Base-by-base conservation (phyloP, 1,140 invertebrate genomes). In the Brachionus sp. region DNA sequence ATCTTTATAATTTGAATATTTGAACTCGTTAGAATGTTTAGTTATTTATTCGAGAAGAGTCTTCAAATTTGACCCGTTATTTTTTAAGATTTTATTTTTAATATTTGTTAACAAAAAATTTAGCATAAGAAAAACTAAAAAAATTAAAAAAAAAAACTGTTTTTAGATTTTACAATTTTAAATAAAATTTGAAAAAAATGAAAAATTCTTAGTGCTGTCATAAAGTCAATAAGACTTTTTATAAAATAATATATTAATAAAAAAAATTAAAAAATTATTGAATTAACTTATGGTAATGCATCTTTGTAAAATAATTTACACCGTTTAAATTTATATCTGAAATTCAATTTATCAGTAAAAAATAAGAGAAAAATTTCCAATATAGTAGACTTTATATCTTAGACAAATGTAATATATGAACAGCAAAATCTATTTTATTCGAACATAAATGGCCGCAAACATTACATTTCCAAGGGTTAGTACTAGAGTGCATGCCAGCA, bases 401-500 rank as follows among this genome's bases (percentile, higher is more conserved):
- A 12, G 77, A 62, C 33, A 80, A 80, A 33, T 80, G 77, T n/a
- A 80, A 25, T 23, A 80, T 80, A 44, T 80, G 77, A 12, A 80
- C 77, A 25, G 77, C 77, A 44, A 80, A 80, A 23, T 80, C 77
- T n/a, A 80, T 66, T 44, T 66, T 57, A 35, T 80, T 80, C 29
- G 77, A 37, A 35, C 77, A 80, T 33, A 42, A 23, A 64, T 80
- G 77, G 19, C 77, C 77, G 13, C 77, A 80, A 3, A 80, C 77
- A 80, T 44, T 80, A 62, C 77, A 80, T 25, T 80, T 57, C 77
- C 77, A 80, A 13, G 77, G 77, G 33, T 80, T 80, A 5, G 62
- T 37, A 62, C 3, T 42, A 13, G 77, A 80, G 33, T 80, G 77
- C 77, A 80, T 80, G 13, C 77, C 77, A 33, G 62, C 62, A 80